Evolutionary conservation across 1,140 invertebrate genomes (phyloP).

Genomic region (Drosophila quadrilineata): DNA sequence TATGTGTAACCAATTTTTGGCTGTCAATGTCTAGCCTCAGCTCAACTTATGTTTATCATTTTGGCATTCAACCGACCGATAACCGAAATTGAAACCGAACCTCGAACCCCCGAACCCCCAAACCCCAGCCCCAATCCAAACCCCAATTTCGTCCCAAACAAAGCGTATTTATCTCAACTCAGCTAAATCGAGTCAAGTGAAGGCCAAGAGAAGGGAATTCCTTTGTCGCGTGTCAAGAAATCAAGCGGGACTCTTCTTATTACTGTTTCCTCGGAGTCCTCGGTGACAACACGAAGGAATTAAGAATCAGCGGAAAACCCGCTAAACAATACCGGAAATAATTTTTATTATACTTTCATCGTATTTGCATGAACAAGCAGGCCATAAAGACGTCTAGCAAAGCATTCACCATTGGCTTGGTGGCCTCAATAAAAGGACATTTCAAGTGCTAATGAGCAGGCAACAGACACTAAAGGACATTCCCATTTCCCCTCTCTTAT

Average conservation of each 20-base stretch:
- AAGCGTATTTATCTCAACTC: slow-evolving; percentile 65
- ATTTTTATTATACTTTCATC: slow-evolving; percentile 63
- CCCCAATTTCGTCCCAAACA: no score
- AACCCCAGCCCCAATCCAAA: no score
- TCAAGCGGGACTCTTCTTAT: slow-evolving; percentile 31
- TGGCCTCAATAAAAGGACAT: slow-evolving; percentile 47
- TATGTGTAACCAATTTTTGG: slow-evolving; percentile 2
- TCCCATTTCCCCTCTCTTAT: not conserved
- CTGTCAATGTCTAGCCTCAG: slow-evolving; percentile 40
- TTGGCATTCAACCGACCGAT: slow-evolving; percentile 20
- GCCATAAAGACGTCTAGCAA: slow-evolving; percentile 59
- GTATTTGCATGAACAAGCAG: slow-evolving; percentile 66
- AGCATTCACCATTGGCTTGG: slow-evolving; percentile 21
- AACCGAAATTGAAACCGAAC: no score
- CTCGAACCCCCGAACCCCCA: no score
- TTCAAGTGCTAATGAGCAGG: slow-evolving; percentile 47
- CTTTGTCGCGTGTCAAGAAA: slow-evolving; percentile 58
- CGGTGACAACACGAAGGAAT: slow-evolving; percentile 8
- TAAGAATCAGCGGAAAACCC: slow-evolving; percentile 27
- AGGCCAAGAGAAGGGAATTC: slow-evolving; percentile 27
- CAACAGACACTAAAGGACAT: slow-evolving; percentile 12
- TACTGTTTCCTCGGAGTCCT: slow-evolving; percentile 17
- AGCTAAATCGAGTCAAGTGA: slow-evolving; percentile 74
- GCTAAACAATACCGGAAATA: slow-evolving; percentile 67
- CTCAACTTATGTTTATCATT: slow-evolving; percentile 68